Evolutionary conservation across 2,888 invertebrate species (phyloP).

Genomic region (Drosophila greeni): DNA sequence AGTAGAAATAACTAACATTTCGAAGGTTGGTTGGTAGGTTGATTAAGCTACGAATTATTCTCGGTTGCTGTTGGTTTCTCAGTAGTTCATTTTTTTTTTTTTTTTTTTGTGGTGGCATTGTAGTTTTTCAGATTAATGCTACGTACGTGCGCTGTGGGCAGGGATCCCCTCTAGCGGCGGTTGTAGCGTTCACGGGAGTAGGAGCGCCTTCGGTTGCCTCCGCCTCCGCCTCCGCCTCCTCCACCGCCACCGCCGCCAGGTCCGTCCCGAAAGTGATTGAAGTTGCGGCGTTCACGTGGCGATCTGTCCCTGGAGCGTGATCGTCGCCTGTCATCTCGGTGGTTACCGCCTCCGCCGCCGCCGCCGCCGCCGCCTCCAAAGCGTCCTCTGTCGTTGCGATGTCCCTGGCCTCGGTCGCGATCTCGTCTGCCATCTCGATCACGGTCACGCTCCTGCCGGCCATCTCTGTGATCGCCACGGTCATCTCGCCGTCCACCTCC

Average conservation of each 20-base stretch:
- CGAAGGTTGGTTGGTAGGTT: constrained; percentile 38
- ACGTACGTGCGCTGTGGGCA: constrained; percentile 67
- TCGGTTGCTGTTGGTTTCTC: constrained; percentile 23
- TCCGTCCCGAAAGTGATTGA: constrained; percentile 51
- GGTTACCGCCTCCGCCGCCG: constrained; percentile 31
- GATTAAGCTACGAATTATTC: constrained; percentile 22
- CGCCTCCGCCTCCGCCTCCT: constrained; percentile 27
- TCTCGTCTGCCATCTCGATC: constrained; percentile 61
- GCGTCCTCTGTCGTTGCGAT: constrained; percentile 68
- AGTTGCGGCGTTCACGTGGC: constrained; percentile 65
- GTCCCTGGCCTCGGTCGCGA: constrained; percentile 55
- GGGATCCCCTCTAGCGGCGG: constrained; percentile 70
- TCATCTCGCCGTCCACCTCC: constrained; percentile 40
- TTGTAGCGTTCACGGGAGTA: constrained; percentile 77
- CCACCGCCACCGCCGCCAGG: constrained; percentile 19
- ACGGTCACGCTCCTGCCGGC: constrained; percentile 52
- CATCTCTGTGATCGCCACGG: constrained; percentile 52
- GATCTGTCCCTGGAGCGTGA: constrained; percentile 72
- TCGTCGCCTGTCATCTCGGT: constrained; percentile 62
- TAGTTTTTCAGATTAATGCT: constrained; percentile 56
- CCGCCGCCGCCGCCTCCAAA: constrained; percentile 53
- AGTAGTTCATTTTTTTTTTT: constrained; percentile 40
- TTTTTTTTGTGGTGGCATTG: constrained; percentile 41
- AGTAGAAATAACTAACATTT: constrained; percentile 50
- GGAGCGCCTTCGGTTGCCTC: constrained; percentile 71